phyloP scores from a whole-genome alignment of 2,113 vertebrate genomes.

The Cheirogaleus medius region DNA sequence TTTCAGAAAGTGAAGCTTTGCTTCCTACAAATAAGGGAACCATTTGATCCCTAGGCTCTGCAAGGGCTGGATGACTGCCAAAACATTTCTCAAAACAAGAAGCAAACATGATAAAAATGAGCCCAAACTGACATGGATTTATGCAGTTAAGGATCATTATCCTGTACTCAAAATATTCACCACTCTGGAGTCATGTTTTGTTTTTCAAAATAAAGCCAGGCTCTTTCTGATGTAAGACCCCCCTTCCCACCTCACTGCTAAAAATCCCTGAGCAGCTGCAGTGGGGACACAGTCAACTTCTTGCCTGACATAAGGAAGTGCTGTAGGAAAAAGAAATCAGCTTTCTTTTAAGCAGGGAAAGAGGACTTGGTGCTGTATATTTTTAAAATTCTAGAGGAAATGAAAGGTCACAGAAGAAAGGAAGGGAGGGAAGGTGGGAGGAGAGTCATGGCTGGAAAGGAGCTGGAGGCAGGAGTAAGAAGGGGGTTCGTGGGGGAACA shows the following conservation, averaged over 20 bases:
- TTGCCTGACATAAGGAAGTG: neutral
- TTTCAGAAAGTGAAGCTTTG: conserved; percentile 73
- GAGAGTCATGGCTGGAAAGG: neutral
- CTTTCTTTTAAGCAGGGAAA: neutral
- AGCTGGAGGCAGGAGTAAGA: neutral
- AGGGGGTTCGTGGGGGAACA: accelerated
- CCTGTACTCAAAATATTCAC: neutral
- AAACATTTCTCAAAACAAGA: conserved; percentile 76
- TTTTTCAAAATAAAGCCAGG: conserved; percentile 59
- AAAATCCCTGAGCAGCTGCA: neutral
- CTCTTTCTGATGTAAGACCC: conserved; percentile 29
- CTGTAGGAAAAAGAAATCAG: neutral
- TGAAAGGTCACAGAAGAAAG: neutral
- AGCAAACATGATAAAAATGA: conserved; percentile 78
- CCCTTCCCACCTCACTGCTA: neutral
- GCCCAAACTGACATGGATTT: conserved; percentile 66
- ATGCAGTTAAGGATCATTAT: conserved; percentile 58
- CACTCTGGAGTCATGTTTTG: conserved; percentile 28
- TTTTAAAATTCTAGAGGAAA: neutral
- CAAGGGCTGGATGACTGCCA: conserved; percentile 70
- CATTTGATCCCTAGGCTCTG: conserved; percentile 69
- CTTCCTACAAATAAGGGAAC: conserved; percentile 76
- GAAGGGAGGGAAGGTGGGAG: neutral
- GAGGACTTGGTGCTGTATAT: neutral
- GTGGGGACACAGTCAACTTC: neutral